These are phyloP conservation scores for Gracilinanus agilis DNA, from an alignment of 2,113 vertebrate genomes.

Conservation along the genomic window DNA sequence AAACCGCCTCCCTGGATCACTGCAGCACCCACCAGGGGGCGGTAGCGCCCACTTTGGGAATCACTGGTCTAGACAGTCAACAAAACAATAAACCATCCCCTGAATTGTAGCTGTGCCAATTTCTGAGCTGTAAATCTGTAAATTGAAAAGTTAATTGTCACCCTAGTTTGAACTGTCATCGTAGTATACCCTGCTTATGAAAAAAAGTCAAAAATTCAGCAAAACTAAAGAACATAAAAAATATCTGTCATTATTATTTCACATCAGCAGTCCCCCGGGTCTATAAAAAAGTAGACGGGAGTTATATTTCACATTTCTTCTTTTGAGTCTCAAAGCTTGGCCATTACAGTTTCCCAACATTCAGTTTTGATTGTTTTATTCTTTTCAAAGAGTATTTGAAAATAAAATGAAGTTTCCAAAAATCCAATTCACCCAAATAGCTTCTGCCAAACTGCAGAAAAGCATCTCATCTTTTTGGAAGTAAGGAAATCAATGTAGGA, in stretches of 20 bases:
- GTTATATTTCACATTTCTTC: neutral
- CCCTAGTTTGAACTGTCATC: neutral
- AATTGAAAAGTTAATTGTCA: neutral
- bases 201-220: neutral
- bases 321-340: neutral
- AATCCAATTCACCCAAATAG: constrained; percentile 86
- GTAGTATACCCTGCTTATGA: neutral
- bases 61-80: neutral
- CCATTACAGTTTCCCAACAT: neutral
- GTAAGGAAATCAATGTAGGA: constrained; percentile 77
- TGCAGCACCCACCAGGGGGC: too few relatives aligned
- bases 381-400: constrained; percentile 84
- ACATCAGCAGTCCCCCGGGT: neutral
- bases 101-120: neutral
- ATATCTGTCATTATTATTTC: neutral
- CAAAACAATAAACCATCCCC: neutral
- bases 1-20: too few relatives aligned
- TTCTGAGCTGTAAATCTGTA: neutral
- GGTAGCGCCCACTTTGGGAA: too few relatives aligned
- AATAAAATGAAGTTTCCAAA: constrained; percentile 89
- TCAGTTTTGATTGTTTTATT: neutral
- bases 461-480: constrained; percentile 87
- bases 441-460: constrained; percentile 86
- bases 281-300: neutral
- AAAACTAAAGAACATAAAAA: neutral